Evolutionary conservation across 2,888 invertebrate genomes (phyloP), one percentile per base, ranked within the genome.

Genomic region (Andrena haemorrhoa): DNA sequence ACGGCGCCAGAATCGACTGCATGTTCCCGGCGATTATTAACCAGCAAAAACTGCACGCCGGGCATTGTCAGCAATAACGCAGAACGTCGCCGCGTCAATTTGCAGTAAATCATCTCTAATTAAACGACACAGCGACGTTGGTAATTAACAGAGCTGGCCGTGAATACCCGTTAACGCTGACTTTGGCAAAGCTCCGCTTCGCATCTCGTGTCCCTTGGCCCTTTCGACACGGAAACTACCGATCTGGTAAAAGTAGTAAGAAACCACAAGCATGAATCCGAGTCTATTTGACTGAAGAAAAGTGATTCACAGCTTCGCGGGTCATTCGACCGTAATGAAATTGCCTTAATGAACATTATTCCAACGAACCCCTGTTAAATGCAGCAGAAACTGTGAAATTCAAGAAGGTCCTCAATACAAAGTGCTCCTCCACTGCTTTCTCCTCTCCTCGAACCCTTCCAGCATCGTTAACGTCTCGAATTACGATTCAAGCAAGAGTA

Each of bases 101-200:
- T 79, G 75, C 86, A 85, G 71, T 79, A 77, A 85, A 86, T 83
- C 83, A 79, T 79, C 58, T 71, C 53, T 86, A 83, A 85, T 85
- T 83, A 83, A 85, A 70, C 71, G 71, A 35, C 23, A 64, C 71
- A 74, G 53, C 53, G 64, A 26, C 5, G n/a, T 20, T 2, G 58
- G 65, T 79, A 75, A 85, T 85, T 83, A 85, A 85, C 74, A 47
- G 58, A 60, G 33, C 29, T 26, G 20, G 8, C 8, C 49, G 20
- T 33, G 51, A 63, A 75, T 26, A 53, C 41, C 26, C 65, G 63
- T 53, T 53, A 33, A 29, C 49, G 47, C 53, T 51, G 61, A 84
- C 75, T 78, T 82, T 35, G 20, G 31, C 79, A 31, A 29, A 29
- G 16, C 35, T 26, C 47, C 31, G 2, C 23, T 4, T 23, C 16